Evolutionary conservation across 2,113 vertebrate species (phyloP).

Genomic region (Harpagus bidentatus): DNA sequence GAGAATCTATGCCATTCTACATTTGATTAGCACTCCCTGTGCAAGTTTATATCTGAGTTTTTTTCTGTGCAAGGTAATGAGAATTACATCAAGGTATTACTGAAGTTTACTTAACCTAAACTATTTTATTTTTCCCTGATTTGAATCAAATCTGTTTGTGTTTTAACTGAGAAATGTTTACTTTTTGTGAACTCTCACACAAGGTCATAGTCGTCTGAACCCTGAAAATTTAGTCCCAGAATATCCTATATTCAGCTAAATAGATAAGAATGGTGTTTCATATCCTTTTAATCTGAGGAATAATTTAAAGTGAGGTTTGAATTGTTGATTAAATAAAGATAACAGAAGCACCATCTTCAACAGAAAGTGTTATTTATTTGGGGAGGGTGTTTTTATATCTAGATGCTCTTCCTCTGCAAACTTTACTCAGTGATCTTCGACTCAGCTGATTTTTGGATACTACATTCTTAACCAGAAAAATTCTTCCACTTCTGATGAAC

Average conservation of each 20-base stretch:
- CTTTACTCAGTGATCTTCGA: background rate
- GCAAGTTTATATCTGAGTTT: background rate
- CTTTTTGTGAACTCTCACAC: background rate
- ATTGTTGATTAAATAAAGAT: background rate
- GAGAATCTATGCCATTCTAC: background rate
- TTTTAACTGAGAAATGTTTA: background rate
- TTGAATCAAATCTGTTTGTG: fast-evolving
- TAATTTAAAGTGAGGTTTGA: background rate
- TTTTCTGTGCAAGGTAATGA: background rate
- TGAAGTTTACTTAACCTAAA: background rate
- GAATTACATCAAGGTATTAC: background rate
- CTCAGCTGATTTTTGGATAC: background rate
- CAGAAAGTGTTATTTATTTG: background rate
- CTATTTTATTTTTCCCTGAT: background rate
- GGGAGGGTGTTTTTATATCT: background rate
- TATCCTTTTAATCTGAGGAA: background rate
- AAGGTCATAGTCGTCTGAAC: background rate
- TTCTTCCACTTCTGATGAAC: background rate
- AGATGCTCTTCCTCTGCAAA: background rate
- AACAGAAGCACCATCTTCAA: background rate
- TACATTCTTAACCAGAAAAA: background rate
- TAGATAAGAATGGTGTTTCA: background rate
- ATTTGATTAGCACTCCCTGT: background rate
- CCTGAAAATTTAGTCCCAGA: background rate
- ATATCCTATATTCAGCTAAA: background rate